Percentiles rank a stretch among this genome's conserved stretches.
Conservation (phyloP, 2,797 vertebrate species). For the Aulostomus chinensis region DNA sequence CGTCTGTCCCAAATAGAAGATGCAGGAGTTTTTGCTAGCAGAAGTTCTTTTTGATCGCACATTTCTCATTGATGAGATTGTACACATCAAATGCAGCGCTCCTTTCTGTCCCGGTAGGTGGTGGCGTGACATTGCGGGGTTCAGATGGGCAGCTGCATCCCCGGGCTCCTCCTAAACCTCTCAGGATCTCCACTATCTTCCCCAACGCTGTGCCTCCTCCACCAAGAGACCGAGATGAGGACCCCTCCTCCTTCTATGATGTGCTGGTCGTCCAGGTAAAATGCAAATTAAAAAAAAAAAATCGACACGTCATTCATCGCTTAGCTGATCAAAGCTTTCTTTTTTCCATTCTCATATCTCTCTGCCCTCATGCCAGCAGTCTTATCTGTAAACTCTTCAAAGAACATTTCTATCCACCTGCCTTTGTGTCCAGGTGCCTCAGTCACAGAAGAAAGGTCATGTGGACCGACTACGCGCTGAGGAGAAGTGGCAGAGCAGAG, state of each 20-base stretch:
- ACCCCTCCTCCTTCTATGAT: constrained; percentile 77
- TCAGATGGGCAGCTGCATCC: constrained; percentile 88
- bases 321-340: not conserved
- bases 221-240: constrained; percentile 12
- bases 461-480: constrained; percentile 79
- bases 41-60: too few species aligned
- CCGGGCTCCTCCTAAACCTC: constrained; percentile 85
- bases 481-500: constrained; percentile 84
- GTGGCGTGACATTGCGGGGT: constrained; percentile 75
- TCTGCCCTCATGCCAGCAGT: too few species aligned
- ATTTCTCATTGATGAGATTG: too few species aligned
- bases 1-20: too few species aligned
- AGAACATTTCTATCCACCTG: not conserved
- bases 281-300: too few species aligned
- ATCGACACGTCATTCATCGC: too few species aligned
- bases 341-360: not conserved
- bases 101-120: constrained; percentile 35
- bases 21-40: too few species aligned
- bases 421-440: constrained; percentile 55
- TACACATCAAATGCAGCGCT: not conserved
- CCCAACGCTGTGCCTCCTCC: constrained; percentile 42
- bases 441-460: constrained; percentile 60
- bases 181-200: constrained; percentile 78
- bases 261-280: constrained; percentile 82
- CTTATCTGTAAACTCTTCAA: not conserved